Evolutionary conservation across 2,888 invertebrate species (phyloP).

Genomic region (Agriotes lineatus): DNA sequence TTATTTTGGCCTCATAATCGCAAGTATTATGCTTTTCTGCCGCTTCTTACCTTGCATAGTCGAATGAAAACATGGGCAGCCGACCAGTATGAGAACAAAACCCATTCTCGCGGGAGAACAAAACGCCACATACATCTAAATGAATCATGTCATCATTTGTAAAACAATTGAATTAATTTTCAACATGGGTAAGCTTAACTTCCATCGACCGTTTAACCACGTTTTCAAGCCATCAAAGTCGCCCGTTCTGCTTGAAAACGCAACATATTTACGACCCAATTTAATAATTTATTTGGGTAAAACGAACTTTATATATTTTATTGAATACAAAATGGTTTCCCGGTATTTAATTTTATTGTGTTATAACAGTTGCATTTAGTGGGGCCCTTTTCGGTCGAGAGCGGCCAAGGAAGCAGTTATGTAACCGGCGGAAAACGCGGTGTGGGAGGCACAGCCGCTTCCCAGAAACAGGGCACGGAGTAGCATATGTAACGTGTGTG

Average conservation of each 20-base stretch:
- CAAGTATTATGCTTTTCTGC: neutral
- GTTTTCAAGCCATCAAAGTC: conserved; percentile 54
- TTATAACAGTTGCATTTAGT: conserved; percentile 58
- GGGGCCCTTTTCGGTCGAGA: conserved; percentile 22
- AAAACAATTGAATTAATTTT: conserved; percentile 68
- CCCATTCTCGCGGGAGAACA: conserved; percentile 23
- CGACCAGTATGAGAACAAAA: conserved; percentile 18
- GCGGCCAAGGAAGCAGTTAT: conserved; percentile 19
- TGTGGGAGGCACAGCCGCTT: conserved; percentile 61
- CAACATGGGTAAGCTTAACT: conserved; percentile 64
- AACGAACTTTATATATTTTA: conserved; percentile 52
- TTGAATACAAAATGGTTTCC: conserved; percentile 57
- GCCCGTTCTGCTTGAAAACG: conserved; percentile 52
- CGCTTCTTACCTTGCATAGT: neutral
- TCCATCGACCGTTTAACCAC: conserved; percentile 60
- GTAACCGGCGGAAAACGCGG: conserved; percentile 27
- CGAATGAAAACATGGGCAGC: conserved; percentile 6
- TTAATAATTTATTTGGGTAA: conserved; percentile 58
- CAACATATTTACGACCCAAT: conserved; percentile 61
- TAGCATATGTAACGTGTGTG: conserved; percentile 64
- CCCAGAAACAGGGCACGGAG: conserved; percentile 52
- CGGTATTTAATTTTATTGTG: conserved; percentile 60
- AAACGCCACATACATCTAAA: conserved; percentile 53
- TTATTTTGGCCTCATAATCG: conserved; percentile 11
- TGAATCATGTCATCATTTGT: conserved; percentile 65